Percentiles rank a stretch among this genome's conserved stretches.
phyloP scores from a whole-genome alignment of 1,140 invertebrate species.

The Ectropis grisescens region DNA sequence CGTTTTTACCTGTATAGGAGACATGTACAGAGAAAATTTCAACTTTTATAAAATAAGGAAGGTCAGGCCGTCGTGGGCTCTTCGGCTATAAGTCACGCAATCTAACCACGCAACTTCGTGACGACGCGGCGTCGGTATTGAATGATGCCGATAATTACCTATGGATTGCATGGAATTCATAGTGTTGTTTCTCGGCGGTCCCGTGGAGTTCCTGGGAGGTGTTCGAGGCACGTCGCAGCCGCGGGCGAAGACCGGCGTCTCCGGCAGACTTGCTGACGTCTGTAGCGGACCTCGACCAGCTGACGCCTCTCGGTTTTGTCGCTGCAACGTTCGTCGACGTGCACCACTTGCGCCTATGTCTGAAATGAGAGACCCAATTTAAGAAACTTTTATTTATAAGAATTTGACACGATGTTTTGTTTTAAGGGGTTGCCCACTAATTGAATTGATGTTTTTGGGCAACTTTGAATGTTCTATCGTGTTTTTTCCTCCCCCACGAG shows the following conservation, averaged over 20 bases:
- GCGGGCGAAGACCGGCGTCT: constrained; percentile 86
- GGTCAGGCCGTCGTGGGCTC: too few species aligned
- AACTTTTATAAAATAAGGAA: too few species aligned
- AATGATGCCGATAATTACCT: too few species aligned
- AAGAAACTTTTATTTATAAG: neutral
- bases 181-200: constrained; percentile 74
- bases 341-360: constrained; percentile 60
- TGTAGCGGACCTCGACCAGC: constrained; percentile 73
- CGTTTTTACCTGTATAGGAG: too few species aligned
- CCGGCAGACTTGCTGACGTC: constrained; percentile 85
- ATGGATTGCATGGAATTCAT: constrained; percentile 73
- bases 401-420: too few species aligned
- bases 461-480: too few species aligned
- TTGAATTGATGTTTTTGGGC: too few species aligned
- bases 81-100: too few species aligned
- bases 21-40: too few species aligned
- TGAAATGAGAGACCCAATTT: constrained; percentile 20
- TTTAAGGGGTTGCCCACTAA: neutral
- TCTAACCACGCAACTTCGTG: too few species aligned
- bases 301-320: constrained; percentile 54
- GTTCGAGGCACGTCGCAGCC: constrained; percentile 84
- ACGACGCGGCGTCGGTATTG: too few species aligned
- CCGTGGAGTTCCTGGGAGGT: constrained; percentile 75
- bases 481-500: too few species aligned
- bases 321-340: constrained; percentile 65